A percentile compares a stretch with the other conserved stretches of the same genome.
phyloP scores from a whole-genome alignment of 2,113 vertebrate genomes.

The Zingel zingel region DNA sequence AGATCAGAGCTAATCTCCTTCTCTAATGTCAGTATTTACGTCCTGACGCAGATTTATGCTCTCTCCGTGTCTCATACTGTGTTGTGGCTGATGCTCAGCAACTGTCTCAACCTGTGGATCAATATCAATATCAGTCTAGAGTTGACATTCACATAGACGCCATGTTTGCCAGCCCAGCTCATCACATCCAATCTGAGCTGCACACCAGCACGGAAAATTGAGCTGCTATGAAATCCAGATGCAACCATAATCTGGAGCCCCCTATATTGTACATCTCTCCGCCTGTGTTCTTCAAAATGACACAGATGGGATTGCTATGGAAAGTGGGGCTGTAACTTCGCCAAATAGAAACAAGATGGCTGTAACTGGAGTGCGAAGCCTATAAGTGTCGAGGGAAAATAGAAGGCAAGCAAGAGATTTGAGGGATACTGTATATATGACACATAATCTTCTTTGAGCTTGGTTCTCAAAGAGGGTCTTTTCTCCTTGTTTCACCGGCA shows the following conservation, averaged over 20 bases:
- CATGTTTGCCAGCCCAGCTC: slow-evolving; percentile 51
- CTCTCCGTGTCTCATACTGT: slow-evolving; percentile 24
- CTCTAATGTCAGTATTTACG: not conserved
- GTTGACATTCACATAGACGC: slow-evolving; percentile 46
- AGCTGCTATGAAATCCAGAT: slow-evolving; percentile 74
- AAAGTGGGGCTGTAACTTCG: slow-evolving; percentile 46
- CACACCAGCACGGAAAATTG: slow-evolving; percentile 58
- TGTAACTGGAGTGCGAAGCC: slow-evolving; percentile 49
- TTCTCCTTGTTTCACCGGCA: slow-evolving; percentile 40
- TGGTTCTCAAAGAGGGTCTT: slow-evolving; percentile 35
- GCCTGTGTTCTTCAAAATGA: slow-evolving; percentile 57
- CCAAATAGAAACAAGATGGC: slow-evolving; percentile 72
- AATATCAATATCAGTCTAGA: slow-evolving; percentile 61
- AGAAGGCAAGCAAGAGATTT: slow-evolving; percentile 33
- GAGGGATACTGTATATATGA: slow-evolving; percentile 41
- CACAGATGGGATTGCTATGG: slow-evolving; percentile 54
- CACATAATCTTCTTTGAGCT: slow-evolving; percentile 55
- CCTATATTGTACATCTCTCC: slow-evolving; percentile 11
- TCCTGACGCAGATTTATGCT: slow-evolving; percentile 7
- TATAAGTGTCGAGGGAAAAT: slow-evolving; percentile 18
- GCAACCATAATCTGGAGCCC: slow-evolving; percentile 40
- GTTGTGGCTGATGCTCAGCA: slow-evolving; percentile 43
- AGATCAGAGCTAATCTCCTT: not conserved
- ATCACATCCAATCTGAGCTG: slow-evolving; percentile 64
- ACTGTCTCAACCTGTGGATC: slow-evolving; percentile 59